Base-by-base conservation (phyloP, 2,113 vertebrate genomes). In the Clarias batrachus region DNA sequence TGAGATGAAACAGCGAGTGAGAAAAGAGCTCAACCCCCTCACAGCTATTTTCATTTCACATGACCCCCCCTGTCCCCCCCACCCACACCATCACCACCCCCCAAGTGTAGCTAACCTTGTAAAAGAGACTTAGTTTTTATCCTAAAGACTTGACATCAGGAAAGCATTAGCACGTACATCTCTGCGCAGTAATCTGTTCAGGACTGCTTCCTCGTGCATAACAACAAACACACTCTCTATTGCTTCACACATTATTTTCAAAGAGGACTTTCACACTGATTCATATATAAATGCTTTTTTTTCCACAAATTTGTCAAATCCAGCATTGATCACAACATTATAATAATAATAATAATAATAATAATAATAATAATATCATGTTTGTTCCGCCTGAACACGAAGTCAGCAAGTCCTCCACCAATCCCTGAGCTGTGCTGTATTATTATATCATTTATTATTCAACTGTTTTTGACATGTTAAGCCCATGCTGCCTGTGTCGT, bases 141-240 rank as follows among this genome's bases (percentile, higher is more conserved):
- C 85, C 87, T 84, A 79, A 88, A 86, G 76, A 57, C 70, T 89
- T 73, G 88, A 91, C 91, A 93, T 89, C 30, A 87, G 90, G 91
- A 92, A 90, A 19, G 41, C 85, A 92, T 92, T 90, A 92, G 30
- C 80, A 78, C 79, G 79, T 88, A 74, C 70, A 85, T 87, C 79
- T 68, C 56, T 59, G 78, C 76, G 84, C 66, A 76, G 66, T 73
- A 82, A 88, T 87, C 66, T 84, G 48, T 82, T 87, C 74, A 41
- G 78, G 59, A 57, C 66, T 80, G 68, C 87, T 60, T 63, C 82
- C 33, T 52, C 68, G 65, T 84, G 60, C 65, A 56, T 33, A 71
- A 81, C 84, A 73, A 76, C 87, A 84, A 86, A 68, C 76, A n/a
- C n/a, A 89, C n/a, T 13, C 37, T 74, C 37, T 6, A 23, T 30